phyloP scores from a whole-genome alignment of 2,797 vertebrate genomes.

The Rousettus madagascariensis region DNA sequence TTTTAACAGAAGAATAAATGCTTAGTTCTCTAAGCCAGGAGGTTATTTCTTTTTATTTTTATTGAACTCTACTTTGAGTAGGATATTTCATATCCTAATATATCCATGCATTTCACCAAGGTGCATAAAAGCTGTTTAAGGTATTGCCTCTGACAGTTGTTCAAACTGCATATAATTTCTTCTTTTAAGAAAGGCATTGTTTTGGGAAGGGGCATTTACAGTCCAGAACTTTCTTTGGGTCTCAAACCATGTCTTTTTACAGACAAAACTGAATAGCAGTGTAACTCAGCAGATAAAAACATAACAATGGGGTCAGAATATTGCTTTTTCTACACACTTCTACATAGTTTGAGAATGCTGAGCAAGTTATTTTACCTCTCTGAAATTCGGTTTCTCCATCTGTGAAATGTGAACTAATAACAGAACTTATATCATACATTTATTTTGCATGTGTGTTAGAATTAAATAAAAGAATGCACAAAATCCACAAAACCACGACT shows the following conservation, averaged over 20 bases:
- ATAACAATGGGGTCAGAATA: accelerated
- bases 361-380: background rate
- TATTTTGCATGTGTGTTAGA: background rate
- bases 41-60: background rate
- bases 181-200: background rate
- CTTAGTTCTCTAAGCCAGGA: background rate
- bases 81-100: background rate
- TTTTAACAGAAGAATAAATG: background rate
- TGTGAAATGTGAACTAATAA: background rate
- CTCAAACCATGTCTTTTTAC: background rate
- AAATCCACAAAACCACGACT: background rate
- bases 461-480: background rate
- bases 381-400: background rate
- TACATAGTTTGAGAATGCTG: background rate
- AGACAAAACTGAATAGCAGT: background rate
- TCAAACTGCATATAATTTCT: background rate
- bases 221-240: background rate
- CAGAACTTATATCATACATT: background rate
- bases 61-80: background rate
- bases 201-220: background rate
- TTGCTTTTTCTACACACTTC: background rate
- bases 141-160: background rate
- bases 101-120: background rate
- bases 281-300: background rate
- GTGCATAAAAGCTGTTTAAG: background rate